Evolutionary conservation across 2,797 vertebrate species (phyloP).

Genomic region (Epinephelus coioides): DNA sequence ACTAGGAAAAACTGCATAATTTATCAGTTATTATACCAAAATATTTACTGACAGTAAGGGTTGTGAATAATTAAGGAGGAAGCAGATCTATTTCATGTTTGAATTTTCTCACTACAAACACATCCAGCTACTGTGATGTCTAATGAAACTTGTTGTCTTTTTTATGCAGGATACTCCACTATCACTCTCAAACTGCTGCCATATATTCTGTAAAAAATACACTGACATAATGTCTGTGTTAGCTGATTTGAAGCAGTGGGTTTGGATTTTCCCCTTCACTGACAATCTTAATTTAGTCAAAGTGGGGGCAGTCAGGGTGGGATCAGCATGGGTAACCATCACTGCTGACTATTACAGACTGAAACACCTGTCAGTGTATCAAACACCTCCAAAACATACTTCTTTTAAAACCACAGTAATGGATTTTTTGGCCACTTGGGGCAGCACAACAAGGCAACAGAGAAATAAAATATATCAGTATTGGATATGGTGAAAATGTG

Average conservation of each 20-base stretch:
- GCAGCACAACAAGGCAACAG: neutral
- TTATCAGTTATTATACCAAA: neutral
- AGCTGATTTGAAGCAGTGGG: neutral
- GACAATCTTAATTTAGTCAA: constrained; percentile 13
- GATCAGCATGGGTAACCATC: neutral
- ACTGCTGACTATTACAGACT: neutral
- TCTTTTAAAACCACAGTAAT: neutral
- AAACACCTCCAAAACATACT: neutral
- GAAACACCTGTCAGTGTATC: neutral
- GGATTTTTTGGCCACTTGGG: neutral
- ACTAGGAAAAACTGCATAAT: neutral
- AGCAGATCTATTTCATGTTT: neutral
- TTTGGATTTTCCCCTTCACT: constrained; percentile 6
- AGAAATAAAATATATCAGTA: neutral
- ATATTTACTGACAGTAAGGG: neutral
- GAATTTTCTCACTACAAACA: neutral
- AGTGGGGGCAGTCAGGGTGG: neutral
- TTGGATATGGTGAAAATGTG: neutral
- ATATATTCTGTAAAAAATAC: neutral
- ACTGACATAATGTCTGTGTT: neutral
- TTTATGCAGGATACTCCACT: neutral
- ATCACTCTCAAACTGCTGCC: neutral
- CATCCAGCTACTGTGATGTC: neutral
- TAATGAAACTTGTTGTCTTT: neutral
- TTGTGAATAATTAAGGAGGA: neutral